A percentile compares a stretch with the other conserved stretches of the same genome.
These are phyloP conservation scores for Kryphioiulus occultus DNA, from an alignment of 2,888 invertebrate species.

Conservation along the genomic window DNA sequence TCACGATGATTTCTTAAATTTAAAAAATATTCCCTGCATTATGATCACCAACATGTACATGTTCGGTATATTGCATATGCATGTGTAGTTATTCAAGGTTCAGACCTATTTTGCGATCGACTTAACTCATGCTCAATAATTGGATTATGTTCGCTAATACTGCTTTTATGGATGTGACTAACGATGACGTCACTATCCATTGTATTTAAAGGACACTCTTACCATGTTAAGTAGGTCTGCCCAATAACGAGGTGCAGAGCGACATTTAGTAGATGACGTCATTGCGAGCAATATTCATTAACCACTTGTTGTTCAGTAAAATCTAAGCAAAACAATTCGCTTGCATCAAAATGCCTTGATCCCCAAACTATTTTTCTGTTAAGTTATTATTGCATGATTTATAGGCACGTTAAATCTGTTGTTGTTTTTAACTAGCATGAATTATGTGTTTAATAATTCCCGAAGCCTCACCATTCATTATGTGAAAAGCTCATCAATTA, in stretches of 20 bases:
- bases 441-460: conserved; percentile 1
- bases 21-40: background rate
- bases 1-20: too few relatives aligned
- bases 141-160: background rate
- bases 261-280: too few relatives aligned
- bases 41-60: background rate
- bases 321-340: too few relatives aligned
- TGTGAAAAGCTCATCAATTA: background rate
- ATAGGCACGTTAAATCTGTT: background rate
- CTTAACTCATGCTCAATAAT: background rate
- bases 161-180: background rate
- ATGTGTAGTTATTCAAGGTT: background rate
- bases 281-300: too few relatives aligned
- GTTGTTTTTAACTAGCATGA: background rate
- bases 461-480: background rate
- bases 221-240: too few relatives aligned
- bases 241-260: too few relatives aligned
- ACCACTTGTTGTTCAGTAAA: too few relatives aligned
- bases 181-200: background rate
- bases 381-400: background rate
- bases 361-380: too few relatives aligned
- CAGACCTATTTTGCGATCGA: background rate
- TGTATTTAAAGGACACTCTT: background rate
- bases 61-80: background rate
- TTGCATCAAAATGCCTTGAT: too few relatives aligned